Evolutionary conservation across 2,113 vertebrate genomes (phyloP).

Genomic region (Apteryx owenii): DNA sequence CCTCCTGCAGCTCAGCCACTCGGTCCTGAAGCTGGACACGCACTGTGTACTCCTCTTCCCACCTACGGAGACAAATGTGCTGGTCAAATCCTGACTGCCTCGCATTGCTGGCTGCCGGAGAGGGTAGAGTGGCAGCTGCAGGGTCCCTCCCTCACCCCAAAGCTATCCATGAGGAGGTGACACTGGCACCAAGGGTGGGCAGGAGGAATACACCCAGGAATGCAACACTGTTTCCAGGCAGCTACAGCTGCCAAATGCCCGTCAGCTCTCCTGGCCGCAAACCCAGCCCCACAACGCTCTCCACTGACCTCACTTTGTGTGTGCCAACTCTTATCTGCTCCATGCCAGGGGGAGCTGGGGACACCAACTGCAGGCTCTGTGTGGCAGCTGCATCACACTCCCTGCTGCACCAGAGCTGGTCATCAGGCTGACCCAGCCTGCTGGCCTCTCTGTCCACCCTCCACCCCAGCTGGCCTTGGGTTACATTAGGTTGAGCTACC

Average conservation of each 20-base stretch:
- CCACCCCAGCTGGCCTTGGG: background rate
- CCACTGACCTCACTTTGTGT: background rate
- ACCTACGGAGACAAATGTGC: constrained; percentile 74
- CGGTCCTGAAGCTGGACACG: constrained; percentile 92
- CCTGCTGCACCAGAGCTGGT: background rate
- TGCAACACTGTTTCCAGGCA: background rate
- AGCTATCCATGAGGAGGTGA: background rate
- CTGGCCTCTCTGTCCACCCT: background rate
- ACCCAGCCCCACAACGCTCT: background rate
- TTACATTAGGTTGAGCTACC: background rate
- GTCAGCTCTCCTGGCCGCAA: accelerated
- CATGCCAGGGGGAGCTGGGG: background rate
- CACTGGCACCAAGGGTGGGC: accelerated
- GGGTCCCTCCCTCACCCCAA: background rate
- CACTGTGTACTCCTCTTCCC: constrained; percentile 93
- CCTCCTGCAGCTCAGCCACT: constrained; percentile 91
- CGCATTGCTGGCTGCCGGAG: background rate
- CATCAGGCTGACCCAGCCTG: accelerated
- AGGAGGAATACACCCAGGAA: constrained; percentile 13
- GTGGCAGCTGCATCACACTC: background rate
- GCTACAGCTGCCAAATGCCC: constrained; percentile 8
- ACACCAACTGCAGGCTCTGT: background rate
- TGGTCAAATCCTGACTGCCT: background rate
- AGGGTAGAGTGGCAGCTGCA: background rate
- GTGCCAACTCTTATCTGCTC: background rate